Evolutionary conservation across 2,797 vertebrate species (phyloP), one percentile per base, ranked within the genome.

Genomic region (Triplophysa bombifrons): DNA sequence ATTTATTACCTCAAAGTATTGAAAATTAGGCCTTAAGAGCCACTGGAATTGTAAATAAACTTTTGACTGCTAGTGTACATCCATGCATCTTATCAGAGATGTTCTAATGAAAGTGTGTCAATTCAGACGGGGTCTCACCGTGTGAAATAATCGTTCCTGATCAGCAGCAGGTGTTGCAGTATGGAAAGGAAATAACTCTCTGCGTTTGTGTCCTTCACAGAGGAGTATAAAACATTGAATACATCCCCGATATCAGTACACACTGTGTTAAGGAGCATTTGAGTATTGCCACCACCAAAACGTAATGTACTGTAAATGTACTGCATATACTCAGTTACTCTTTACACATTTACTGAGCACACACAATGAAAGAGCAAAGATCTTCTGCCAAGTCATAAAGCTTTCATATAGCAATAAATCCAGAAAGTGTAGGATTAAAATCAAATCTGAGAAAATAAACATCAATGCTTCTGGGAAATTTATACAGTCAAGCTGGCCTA

Each of bases 201-300:
- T 8, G 25, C 60, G 27, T 30, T 19, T 17, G 60, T 61, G 60
- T 61, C 60, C 60, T 61, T 61, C 55, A 98, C 95, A 85, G 92
- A 92, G 86, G 92, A 95, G 91, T 93, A 95, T 66, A 99, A 85
- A 88, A 95, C 90, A 83, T 93, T 95, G 92, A 96, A 98, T 84
- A 98, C 95, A 86, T 99, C 98, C 88, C 91, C 94, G 20, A 86
- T 94, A 94, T 99, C 96, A 92, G 97, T 99, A 85, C 85, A 84
- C 82, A 83, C 68, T 79, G 13, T 80, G 91, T 98, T 94, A 98
- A 98, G 95, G 94, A 92, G 53, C 56, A 86, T 44, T 70, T 41
- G 46, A 67, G 0, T 16, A 61, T 13, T 65, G 41, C 17, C 22
- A 56, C 38, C 19, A 50, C 14, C 16, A 41, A 27, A 76, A 53